Evolutionary conservation across 2,888 invertebrate genomes (phyloP).

Genomic region (Fragum whitleyi): DNA sequence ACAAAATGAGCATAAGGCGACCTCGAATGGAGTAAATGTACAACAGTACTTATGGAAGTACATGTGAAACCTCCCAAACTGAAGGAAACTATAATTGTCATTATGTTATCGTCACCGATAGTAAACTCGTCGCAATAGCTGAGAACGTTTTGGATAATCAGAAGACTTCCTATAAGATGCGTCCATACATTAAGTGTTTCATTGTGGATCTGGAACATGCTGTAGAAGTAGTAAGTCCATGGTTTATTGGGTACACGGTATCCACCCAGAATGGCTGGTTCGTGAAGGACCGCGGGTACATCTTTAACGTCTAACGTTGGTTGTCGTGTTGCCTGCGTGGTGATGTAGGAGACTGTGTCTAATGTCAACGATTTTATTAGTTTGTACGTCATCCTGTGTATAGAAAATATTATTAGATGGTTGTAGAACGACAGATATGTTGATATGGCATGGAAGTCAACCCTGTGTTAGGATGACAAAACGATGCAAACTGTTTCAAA

Average conservation of each 20-base stretch:
- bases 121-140: conserved; percentile 69
- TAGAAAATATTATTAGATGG: too few relatives aligned
- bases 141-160: conserved; percentile 64
- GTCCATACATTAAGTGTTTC: conserved; percentile 81
- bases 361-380: conserved; percentile 38
- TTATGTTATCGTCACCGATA: conserved; percentile 69
- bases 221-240: conserved; percentile 76
- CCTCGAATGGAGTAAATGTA: conserved; percentile 66
- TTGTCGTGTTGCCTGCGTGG: conserved; percentile 55
- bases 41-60: conserved; percentile 59
- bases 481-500: too few relatives aligned
- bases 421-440: too few relatives aligned
- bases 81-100: conserved; percentile 69
- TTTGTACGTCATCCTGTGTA: not conserved
- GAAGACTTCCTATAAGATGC: conserved; percentile 70
- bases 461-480: too few relatives aligned
- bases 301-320: conserved; percentile 63
- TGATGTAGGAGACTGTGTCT: conserved; percentile 40
- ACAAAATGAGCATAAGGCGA: conserved; percentile 65
- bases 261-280: conserved; percentile 74
- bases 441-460: too few relatives aligned
- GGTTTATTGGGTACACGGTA: conserved; percentile 72
- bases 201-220: conserved; percentile 79
- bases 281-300: conserved; percentile 75
- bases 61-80: conserved; percentile 60